Evolutionary conservation across 2,797 vertebrate genomes (phyloP).

Genomic region (Borostomias antarcticus): DNA sequence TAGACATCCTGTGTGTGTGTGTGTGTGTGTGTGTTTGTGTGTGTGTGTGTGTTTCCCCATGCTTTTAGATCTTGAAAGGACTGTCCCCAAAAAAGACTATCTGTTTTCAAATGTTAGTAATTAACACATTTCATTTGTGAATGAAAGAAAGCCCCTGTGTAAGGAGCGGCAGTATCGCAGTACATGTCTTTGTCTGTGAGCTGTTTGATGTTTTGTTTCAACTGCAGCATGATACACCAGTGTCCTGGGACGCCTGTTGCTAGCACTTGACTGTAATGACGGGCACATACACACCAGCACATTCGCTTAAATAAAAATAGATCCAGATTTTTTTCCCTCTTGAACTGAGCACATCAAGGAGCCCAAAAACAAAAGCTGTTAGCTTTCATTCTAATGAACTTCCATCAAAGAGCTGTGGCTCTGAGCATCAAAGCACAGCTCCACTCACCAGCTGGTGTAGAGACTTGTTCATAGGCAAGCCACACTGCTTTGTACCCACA

Average conservation of each 20-base stretch:
- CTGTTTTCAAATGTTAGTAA: slow-evolving; percentile 10
- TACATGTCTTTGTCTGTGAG: not conserved
- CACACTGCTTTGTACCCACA: slow-evolving; percentile 13
- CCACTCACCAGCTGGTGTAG: slow-evolving; percentile 36
- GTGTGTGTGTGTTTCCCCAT: not conserved
- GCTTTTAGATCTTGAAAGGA: slow-evolving; percentile 9
- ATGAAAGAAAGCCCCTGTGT: slow-evolving; percentile 5
- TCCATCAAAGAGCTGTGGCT: slow-evolving; percentile 42
- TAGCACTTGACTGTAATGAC: slow-evolving; percentile 11
- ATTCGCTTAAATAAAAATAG: slow-evolving; percentile 13
- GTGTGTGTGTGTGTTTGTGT: too few species aligned
- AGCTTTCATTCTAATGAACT: slow-evolving; percentile 48
- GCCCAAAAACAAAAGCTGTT: slow-evolving; percentile 38
- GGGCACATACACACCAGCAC: slow-evolving; percentile 3
- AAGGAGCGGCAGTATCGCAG: not conserved
- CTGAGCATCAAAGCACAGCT: slow-evolving; percentile 37
- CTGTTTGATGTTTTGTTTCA: slow-evolving; percentile 25
- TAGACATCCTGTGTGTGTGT: slow-evolving; percentile 21
- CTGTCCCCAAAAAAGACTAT: slow-evolving; percentile 13
- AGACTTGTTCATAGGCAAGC: slow-evolving; percentile 25
- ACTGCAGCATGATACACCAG: slow-evolving; percentile 9
- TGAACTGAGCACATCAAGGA: slow-evolving; percentile 46
- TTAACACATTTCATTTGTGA: slow-evolving; percentile 20
- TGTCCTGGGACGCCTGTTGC: slow-evolving; percentile 15
- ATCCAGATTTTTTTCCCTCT: slow-evolving; percentile 20